These are phyloP conservation scores for Drosophila watanabei DNA, from an alignment of 1,140 invertebrate species.

Conservation along the genomic window DNA sequence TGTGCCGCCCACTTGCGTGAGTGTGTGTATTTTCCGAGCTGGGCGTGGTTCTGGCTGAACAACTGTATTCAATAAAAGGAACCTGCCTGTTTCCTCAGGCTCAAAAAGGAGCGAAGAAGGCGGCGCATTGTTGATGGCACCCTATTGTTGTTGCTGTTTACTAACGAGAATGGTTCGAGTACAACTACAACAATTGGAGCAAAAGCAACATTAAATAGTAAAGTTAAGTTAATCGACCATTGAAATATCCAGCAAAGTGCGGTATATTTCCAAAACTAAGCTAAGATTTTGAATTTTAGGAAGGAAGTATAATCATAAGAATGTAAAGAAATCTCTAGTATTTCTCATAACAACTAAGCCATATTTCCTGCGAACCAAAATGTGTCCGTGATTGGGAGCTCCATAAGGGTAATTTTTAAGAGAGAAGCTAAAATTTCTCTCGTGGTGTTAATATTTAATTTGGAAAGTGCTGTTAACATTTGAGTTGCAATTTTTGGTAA, in stretches of 20 bases:
- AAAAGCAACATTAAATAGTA: neutral
- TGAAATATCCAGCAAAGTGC: neutral
- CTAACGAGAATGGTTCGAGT: conserved; percentile 27
- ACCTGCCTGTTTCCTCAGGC: conserved; percentile 7
- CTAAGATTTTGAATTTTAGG: neutral
- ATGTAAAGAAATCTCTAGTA: neutral
- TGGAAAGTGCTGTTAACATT: no score
- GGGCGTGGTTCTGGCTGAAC: conserved; percentile 50
- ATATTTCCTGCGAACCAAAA: no score
- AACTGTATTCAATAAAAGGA: conserved; percentile 63
- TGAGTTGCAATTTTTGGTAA: no score
- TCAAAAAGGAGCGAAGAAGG: conserved; percentile 11
- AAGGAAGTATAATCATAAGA: neutral
- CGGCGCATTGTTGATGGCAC: conserved; percentile 12
- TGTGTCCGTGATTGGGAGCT: no score
- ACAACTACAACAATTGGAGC: conserved; percentile 6
- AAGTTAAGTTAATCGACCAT: neutral
- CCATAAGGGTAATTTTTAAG: no score
- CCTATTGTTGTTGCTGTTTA: conserved; percentile 18
- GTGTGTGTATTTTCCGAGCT: neutral
- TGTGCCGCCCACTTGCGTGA: conserved; percentile 53
- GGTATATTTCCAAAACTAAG: no score
- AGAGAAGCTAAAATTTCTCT: no score
- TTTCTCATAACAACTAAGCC: no score
- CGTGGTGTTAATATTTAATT: no score